Evolutionary conservation across 2,113 vertebrate species (phyloP), one percentile per base, ranked within the genome.

Genomic region (Mirza zaza): DNA sequence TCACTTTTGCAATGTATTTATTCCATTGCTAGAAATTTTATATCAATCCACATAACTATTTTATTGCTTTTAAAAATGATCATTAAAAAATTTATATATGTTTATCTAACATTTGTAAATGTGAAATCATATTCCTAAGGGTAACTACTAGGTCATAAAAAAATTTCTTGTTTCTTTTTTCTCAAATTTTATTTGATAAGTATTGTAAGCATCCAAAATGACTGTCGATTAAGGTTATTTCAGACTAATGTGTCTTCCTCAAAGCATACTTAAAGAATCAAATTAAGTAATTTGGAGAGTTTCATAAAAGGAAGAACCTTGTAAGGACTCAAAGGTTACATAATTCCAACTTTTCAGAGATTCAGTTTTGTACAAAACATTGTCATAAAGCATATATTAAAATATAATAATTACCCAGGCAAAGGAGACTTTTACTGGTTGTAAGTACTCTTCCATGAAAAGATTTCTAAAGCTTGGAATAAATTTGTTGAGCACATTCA

Each of bases 11-110:
- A 52, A 4, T 45, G 34, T 67, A 61, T 70, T 39, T 83, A 36
- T 42, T 52, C 5, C 91, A 2, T 92, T 81, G 8, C 18, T 95
- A 8, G 23, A 91, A 79, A 81, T 52, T 68, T 91, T 55, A 59
- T 68, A 68, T 59, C 10, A 67, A 2, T 83, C 36, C 10, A 70
- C 0, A 13, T 57, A 79, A n/a, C 21, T 87, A 20, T 36, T 81
- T 34, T 63, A 15, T 79, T 96, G 25, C 57, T 96, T 97, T 96
- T 80, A 67, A 95, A 93, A 71, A 65, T 68, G 7, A 65, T 70
- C 27, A 12, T 82, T 83, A n/a, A 65, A 63, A 92, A 81, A 42
- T 10, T 65, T 3, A 32, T 27, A 83, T 87, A 76, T 76, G 61
- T 52, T 90, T 57, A 68, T 39, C 21, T 80, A 63, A 11, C 23